phyloP scores from a whole-genome alignment of 23 tunicate species.

The Diplosoma virens region DNA sequence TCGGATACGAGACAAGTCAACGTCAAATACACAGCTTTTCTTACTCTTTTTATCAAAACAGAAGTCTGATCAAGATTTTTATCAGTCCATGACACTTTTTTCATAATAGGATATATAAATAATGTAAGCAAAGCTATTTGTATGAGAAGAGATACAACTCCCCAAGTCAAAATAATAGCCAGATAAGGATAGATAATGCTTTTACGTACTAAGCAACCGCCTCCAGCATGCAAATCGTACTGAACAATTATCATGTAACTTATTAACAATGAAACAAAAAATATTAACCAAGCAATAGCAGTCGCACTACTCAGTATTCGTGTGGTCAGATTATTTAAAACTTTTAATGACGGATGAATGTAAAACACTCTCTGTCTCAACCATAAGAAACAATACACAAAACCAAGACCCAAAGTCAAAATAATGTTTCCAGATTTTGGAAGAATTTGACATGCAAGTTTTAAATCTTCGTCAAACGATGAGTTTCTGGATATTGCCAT shows the following conservation, averaged over 20 bases:
- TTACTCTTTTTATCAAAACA: conserved; percentile 10
- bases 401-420: neutral
- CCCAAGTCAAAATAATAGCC: conserved; percentile 29
- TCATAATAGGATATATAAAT: conserved; percentile 44
- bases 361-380: conserved; percentile 63
- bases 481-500: too few relatives aligned
- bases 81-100: too few relatives aligned
- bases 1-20: conserved; percentile 35
- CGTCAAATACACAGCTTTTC: conserved; percentile 35
- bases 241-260: conserved; percentile 1
- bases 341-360: conserved; percentile 38
- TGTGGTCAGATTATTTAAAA: conserved; percentile 22
- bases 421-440: neutral
- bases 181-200: neutral
- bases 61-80: too few relatives aligned
- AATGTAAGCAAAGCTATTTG: conserved; percentile 42
- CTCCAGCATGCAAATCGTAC: conserved; percentile 11
- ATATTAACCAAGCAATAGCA: conserved; percentile 34
- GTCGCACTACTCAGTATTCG: conserved; percentile 15
- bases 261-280: conserved; percentile 8
- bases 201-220: conserved; percentile 18
- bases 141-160: conserved; percentile 29
- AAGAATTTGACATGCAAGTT: too few relatives aligned
- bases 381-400: conserved; percentile 45
- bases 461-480: too few relatives aligned